Conservation (phyloP, 2,797 vertebrate species). For the Rhinella marina region DNA sequence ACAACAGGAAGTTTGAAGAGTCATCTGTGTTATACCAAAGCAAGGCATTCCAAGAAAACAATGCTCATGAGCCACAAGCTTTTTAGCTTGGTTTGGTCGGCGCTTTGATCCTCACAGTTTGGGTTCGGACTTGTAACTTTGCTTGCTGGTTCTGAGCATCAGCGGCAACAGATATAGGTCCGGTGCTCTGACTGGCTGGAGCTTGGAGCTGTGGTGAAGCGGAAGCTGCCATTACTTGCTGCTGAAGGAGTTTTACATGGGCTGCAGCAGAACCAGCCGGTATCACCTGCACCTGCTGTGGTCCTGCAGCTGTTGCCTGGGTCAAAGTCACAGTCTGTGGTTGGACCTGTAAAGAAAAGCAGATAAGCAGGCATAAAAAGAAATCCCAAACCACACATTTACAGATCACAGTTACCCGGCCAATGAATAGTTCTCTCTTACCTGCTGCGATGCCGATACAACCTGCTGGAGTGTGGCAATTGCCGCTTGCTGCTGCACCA, state of each 20-base stretch:
- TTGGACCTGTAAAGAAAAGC: conserved; percentile 68
- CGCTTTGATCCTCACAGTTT: conserved; percentile 80
- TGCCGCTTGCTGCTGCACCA: conserved; percentile 77
- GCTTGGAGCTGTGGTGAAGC: conserved; percentile 78
- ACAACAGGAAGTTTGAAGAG: background rate
- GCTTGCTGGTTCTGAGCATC: conserved; percentile 74
- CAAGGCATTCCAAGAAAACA: conserved; percentile 36
- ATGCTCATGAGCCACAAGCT: background rate
- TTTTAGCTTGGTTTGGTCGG: conserved; percentile 81
- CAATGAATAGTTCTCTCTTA: background rate
- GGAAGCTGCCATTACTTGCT: conserved; percentile 73
- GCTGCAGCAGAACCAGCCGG: conserved; percentile 70
- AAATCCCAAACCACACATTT: background rate
- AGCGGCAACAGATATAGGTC: conserved; percentile 72
- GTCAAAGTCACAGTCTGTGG: conserved; percentile 79
- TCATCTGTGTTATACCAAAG: background rate
- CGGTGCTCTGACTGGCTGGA: conserved; percentile 74
- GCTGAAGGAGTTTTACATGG: conserved; percentile 77
- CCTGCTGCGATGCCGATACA: conserved; percentile 78
- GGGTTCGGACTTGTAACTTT: conserved; percentile 79
- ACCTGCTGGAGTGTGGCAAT: conserved; percentile 81
- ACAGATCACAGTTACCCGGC: background rate
- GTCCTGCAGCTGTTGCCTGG: conserved; percentile 68
- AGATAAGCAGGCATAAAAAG: background rate
- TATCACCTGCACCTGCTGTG: conserved; percentile 79